Percentiles rank a stretch among this genome's conserved stretches.
phyloP scores from a whole-genome alignment of 2,888 invertebrate species.

The Phaedon cochleariae region DNA sequence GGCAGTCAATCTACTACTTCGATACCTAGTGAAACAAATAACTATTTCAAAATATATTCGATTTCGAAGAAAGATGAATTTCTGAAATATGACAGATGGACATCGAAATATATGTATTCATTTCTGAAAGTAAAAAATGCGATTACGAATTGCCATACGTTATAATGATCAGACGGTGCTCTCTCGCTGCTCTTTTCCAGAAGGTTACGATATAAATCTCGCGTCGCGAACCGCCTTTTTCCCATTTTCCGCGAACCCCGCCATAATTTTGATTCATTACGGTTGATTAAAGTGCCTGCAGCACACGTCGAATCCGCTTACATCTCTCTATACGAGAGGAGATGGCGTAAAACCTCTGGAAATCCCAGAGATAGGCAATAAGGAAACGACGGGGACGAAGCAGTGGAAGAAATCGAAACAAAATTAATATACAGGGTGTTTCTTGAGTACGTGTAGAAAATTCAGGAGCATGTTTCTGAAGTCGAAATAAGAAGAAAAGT shows the following conservation, averaged over 20 bases:
- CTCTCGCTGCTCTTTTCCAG: background rate
- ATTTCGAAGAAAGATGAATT: no score
- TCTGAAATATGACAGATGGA: no score
- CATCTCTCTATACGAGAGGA: background rate
- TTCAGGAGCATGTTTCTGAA: no score
- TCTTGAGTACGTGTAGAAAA: no score
- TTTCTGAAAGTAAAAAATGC: no score
- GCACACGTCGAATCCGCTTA: conserved; percentile 10
- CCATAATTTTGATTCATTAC: conserved; percentile 30
- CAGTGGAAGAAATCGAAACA: background rate
- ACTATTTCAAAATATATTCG: no score
- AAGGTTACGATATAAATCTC: background rate
- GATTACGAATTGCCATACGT: no score
- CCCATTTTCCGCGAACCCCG: conserved; percentile 10
- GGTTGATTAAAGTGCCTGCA: conserved; percentile 19
- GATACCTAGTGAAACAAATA: no score
- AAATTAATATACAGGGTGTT: background rate
- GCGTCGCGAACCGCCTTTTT: background rate
- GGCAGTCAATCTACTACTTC: no score
- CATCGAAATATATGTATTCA: background rate
- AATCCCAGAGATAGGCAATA: background rate
- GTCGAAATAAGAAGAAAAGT: no score
- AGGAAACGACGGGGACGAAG: background rate
- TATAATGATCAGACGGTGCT: background rate
- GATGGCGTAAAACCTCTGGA: background rate